phyloP scores from a whole-genome alignment of 2,797 vertebrate species.

The Amazonetta brasiliensis region DNA sequence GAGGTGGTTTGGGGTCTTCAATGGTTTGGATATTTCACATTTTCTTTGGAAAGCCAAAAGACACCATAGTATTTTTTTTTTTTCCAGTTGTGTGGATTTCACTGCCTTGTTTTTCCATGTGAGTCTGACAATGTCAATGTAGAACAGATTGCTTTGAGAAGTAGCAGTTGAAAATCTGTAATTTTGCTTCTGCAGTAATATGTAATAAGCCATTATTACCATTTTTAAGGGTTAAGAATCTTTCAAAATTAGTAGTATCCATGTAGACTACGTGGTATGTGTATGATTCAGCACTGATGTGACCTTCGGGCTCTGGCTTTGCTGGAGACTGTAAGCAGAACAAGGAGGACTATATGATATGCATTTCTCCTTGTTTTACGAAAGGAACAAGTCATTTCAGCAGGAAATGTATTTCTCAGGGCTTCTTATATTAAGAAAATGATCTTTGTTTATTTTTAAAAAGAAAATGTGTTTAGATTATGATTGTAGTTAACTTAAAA shows the following conservation, averaged over 20 bases:
- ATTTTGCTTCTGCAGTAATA: background rate
- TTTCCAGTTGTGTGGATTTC: background rate
- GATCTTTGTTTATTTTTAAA: background rate
- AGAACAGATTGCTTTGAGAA: background rate
- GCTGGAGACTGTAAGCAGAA: background rate
- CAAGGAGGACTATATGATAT: background rate
- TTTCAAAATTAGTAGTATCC: background rate
- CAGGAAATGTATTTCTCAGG: background rate
- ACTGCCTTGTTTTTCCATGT: background rate
- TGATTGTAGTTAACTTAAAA: constrained; percentile 27
- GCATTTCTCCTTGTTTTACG: background rate
- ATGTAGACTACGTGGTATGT: background rate
- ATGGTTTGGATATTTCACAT: background rate
- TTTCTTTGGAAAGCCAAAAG: background rate
- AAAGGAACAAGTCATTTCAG: background rate
- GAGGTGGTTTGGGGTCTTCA: background rate
- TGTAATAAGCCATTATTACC: background rate
- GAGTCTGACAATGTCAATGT: background rate
- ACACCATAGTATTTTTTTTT: fast-evolving
- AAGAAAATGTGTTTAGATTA: constrained; percentile 8
- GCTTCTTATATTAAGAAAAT: background rate
- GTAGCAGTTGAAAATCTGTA: background rate
- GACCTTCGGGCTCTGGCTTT: background rate
- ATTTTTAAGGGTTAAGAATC: background rate
- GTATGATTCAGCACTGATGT: background rate